Conservation (phyloP, 2,113 vertebrate genomes). For the Psettodes erumei region DNA sequence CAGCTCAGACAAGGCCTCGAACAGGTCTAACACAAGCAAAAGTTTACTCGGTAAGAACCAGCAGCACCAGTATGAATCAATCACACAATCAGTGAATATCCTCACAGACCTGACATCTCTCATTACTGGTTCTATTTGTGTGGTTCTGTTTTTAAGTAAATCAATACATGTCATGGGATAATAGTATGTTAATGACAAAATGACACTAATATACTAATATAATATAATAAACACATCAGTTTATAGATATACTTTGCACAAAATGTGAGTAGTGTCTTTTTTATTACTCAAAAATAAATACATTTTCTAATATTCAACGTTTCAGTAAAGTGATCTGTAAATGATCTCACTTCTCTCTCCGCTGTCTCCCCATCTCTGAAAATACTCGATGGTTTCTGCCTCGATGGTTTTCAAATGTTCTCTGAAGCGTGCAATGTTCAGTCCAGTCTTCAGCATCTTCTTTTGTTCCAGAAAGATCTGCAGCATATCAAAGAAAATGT, state of each 20-base stretch:
- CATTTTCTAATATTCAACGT: background rate
- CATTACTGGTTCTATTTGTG: background rate
- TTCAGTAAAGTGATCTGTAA: background rate
- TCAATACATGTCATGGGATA: background rate
- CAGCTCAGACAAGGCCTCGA: slow-evolving; percentile 94
- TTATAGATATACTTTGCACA: background rate
- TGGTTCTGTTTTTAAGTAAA: background rate
- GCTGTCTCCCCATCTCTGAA: slow-evolving; percentile 92
- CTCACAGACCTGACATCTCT: background rate
- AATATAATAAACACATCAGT: background rate
- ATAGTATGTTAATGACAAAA: background rate
- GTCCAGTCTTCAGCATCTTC: slow-evolving; percentile 96
- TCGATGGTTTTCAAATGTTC: slow-evolving; percentile 91
- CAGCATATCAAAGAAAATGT: background rate
- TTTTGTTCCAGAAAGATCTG: slow-evolving; percentile 98
- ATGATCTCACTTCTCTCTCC: slow-evolving; percentile 90
- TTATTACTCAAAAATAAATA: no score
- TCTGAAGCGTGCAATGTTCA: slow-evolving; percentile 92
- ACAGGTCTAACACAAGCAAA: slow-evolving; percentile 86
- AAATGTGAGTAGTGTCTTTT: no score
- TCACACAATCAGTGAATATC: background rate
- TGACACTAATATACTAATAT: background rate
- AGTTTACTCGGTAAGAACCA: background rate
- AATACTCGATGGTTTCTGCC: slow-evolving; percentile 93
- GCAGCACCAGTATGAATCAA: background rate